These are phyloP conservation scores for Hemibagrus wyckioides DNA, from an alignment of 2,113 vertebrate genomes.

Conservation along the genomic window DNA sequence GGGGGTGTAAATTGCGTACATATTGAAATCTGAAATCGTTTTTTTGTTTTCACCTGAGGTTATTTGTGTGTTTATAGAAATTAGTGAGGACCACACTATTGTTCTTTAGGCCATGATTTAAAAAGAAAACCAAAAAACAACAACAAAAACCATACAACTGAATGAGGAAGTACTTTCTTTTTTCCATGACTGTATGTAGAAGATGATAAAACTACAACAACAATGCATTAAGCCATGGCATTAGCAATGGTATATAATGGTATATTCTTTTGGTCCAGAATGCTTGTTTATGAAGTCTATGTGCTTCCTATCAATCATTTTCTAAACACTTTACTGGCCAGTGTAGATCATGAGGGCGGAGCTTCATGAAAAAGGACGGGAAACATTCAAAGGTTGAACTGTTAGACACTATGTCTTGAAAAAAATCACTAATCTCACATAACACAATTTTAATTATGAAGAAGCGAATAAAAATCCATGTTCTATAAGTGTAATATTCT, in stretches of 20 bases:
- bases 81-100: neutral
- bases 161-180: neutral
- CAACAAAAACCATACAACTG: neutral
- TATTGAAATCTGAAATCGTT: neutral
- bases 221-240: neutral
- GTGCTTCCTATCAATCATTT: neutral
- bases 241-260: too few species aligned
- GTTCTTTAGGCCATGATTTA: neutral
- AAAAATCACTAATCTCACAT: neutral
- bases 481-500: neutral
- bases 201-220: neutral
- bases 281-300: neutral
- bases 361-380: neutral
- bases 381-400: neutral
- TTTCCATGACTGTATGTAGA: neutral
- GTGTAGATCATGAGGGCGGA: neutral
- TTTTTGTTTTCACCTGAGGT: neutral
- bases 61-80: neutral
- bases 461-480: neutral
- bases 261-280: neutral
- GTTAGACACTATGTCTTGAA: neutral
- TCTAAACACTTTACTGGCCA: neutral
- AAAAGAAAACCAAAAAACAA: too few species aligned
- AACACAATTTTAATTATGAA: neutral
- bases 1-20: neutral